Evolutionary conservation across 1,140 invertebrate species (phyloP).

Genomic region (Cydia amplana): DNA sequence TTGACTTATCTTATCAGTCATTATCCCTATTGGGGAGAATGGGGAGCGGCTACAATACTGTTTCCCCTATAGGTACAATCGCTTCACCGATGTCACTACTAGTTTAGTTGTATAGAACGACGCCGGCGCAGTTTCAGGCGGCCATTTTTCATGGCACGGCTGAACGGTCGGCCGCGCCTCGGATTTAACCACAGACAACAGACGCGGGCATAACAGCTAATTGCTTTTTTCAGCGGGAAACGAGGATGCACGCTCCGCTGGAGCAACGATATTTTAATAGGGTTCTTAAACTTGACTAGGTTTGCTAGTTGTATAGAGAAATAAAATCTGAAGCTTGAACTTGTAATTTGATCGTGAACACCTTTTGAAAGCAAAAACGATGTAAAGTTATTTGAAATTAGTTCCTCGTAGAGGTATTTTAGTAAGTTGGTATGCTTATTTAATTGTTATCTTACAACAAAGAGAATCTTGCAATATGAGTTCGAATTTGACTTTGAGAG

Average conservation of each 20-base stretch:
- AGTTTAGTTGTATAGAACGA: too few species aligned
- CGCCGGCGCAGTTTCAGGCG: conserved; percentile 34
- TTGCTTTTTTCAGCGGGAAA: conserved; percentile 58
- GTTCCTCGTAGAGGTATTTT: not conserved
- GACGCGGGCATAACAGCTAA: conserved; percentile 57
- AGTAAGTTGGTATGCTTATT: too few species aligned
- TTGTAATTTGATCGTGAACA: not conserved
- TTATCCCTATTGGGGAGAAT: too few species aligned
- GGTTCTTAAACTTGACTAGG: conserved; percentile 13
- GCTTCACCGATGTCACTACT: too few species aligned
- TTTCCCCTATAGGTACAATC: too few species aligned
- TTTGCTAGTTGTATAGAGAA: not conserved
- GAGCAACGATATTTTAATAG: conserved; percentile 30
- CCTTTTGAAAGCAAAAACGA: not conserved
- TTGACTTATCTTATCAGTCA: too few species aligned
- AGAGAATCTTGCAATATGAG: too few species aligned
- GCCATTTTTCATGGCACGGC: conserved; percentile 71
- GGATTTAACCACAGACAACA: conserved; percentile 51
- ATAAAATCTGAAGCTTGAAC: not conserved
- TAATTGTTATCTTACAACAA: too few species aligned
- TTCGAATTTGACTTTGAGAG: too few species aligned
- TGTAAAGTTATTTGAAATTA: not conserved
- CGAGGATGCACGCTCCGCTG: conserved; percentile 42
- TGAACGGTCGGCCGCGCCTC: conserved; percentile 62
- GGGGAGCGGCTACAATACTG: too few species aligned